Evolutionary conservation across 2,888 invertebrate species (phyloP), one percentile per base, ranked within the genome.

Genomic region (Lochmaea crataegi): DNA sequence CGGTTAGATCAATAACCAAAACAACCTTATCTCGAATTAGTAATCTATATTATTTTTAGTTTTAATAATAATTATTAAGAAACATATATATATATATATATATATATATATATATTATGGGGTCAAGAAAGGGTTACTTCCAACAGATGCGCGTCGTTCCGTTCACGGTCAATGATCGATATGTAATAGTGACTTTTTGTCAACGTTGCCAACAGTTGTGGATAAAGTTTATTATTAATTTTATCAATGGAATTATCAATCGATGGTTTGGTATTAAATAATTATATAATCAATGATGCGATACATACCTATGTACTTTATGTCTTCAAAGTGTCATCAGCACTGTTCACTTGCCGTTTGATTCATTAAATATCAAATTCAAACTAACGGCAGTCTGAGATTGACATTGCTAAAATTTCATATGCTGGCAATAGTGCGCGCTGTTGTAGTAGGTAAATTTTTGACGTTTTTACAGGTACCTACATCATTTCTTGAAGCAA

Each of bases 151-250:
- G 61, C 38, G 61, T 12, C 41, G 76, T 76, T 71, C 73, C 72
- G 73, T 72, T 77, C 76, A 77, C 78, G 80, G 82, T 82, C 82
- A 82, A 81, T 79, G 82, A 82, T 81, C 82, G 81, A 80, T 80
- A 80, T 74, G 73, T 80, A 78, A 78, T 79, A 78, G 78, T 63
- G 38, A 63, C 61, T 41, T 63, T 63, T 63, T 42, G 61, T 63
- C 61, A 63, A 42, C 11, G 16, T 63, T 42, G 42, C 42, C 61
- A 63, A 61, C 61, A 42, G 6, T 41, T 42, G 18, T 42, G 9
- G 61, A 63, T 41, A 63, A 18, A 41, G 22, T n/a, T 38, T 60
- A 32, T 60, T 32, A 32, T 38, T 60, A 11, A 60, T 60, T 60
- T 60, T 38, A 60, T 32, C n/a, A 14, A 32, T n/a, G 16, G 9